A percentile compares a stretch with the other conserved stretches of the same genome.
Conservation (phyloP, 1,140 invertebrate species). For the Drosophila fuyamai region DNA sequence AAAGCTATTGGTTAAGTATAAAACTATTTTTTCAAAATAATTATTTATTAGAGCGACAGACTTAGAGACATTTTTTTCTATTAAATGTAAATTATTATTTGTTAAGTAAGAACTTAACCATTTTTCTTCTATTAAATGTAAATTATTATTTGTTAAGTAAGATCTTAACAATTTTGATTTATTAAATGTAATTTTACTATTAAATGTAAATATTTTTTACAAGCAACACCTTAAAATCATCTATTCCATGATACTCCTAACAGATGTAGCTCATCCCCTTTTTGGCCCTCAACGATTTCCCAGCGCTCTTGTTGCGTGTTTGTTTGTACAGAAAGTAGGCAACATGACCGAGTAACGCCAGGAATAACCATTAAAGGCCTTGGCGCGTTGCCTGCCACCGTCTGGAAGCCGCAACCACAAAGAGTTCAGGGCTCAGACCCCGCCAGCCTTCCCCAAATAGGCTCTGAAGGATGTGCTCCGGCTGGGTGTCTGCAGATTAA, state of each 20-base stretch:
- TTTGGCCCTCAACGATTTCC: conserved; percentile 29
- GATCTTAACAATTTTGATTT: too few relatives aligned
- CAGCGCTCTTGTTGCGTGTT: conserved; percentile 21
- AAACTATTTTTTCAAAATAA: too few relatives aligned
- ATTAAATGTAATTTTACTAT: too few relatives aligned
- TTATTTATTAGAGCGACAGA: too few relatives aligned
- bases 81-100: too few relatives aligned
- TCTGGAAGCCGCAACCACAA: conserved; percentile 56
- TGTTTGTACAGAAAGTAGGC: conserved; percentile 18
- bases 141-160: too few relatives aligned
- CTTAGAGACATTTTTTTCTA: too few relatives aligned
- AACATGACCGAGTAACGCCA: conserved; percentile 54
- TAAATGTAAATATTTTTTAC: background rate
- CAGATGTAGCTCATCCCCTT: conserved; percentile 11
- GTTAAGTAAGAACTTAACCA: too few relatives aligned
- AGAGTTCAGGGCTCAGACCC: conserved; percentile 4
- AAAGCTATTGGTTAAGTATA: too few relatives aligned
- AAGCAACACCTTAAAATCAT: background rate
- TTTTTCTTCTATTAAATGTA: too few relatives aligned
- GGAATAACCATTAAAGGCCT: conserved; percentile 64
- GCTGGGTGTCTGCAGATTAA: conserved; percentile 41
- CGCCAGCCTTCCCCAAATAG: background rate
- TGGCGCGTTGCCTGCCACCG: conserved; percentile 32
- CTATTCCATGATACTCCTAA: background rate
- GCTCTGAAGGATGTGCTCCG: conserved; percentile 14